Evolutionary conservation across 1,140 invertebrate genomes (phyloP), one percentile per base, ranked within the genome.

Genomic region (Drosophila ohnishii): DNA sequence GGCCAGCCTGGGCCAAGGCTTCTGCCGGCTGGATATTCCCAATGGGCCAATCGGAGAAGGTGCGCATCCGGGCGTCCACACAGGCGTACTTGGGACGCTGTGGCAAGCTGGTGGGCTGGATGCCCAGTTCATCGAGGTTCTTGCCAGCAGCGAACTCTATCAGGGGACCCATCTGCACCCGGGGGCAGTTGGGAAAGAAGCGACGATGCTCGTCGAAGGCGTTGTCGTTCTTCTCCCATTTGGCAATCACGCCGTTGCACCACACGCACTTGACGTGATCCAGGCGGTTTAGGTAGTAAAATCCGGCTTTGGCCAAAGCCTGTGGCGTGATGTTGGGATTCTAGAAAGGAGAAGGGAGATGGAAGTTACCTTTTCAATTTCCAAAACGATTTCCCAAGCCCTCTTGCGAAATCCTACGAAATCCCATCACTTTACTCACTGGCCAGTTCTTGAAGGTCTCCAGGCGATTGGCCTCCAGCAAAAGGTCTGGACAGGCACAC

Each of bases 251-350:
- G 95, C 96, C 57, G 95, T 96, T 78, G 94, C 93, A 92, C 93
- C 95, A 98, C 13, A 95, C 96, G 92, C 97, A 98, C 75, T 96
- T 94, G 0, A 98, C 96, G 90, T 96, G 92, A 47, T 94, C 94
- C 30, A 90, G 84, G 7, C 89, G 69, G 66, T 92, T 91, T 0
- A 86, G 65, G 64, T 92, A 92, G 44, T 90, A 92, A 44, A 92
- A 98, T 7, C 97, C 97, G 73, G 97, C 96, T 90, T 93, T 93
- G 0, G 96, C 97, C 64, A 98, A 92, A 14, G 94, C 93, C 87
- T 95, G 92, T 1, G 96, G 95, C 2, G 93, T 93, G 11, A 95
- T 93, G 47, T 92, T 60, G 80, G 78, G 65, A 91, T 89, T 91
- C 90, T 91, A 45, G 0, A 62, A 30, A 3, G 7, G 7, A 22